Base-by-base conservation (phyloP, 2,113 vertebrate genomes). In the Cygnus atratus region DNA sequence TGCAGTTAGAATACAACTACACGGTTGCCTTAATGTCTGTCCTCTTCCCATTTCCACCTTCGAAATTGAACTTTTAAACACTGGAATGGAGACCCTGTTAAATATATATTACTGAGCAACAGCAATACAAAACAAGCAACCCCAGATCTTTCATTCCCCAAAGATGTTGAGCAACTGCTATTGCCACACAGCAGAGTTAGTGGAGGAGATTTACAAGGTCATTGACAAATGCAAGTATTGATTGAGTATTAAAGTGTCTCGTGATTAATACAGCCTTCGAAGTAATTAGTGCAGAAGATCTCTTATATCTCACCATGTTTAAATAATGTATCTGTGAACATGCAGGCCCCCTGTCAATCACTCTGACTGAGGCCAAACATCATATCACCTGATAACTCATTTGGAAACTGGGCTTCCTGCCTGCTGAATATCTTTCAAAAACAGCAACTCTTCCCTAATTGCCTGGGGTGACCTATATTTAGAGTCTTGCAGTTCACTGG, bases 331-430 rank as follows among this genome's bases (percentile, higher is more conserved):
- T 96, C 97, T 95, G 91, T 77, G 95, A 92, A 93, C 90, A 97
- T 21, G 84, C 89, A 88, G 93, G 94, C 93, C 95, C 94, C 95
- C 93, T 97, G 98, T 98, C 98, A 98, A 97, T 99, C 97, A 97
- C 93, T 88, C 96, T 59, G 94, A 97, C 97, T 98, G 98, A 98
- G 97, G 97, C 98, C 98, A 98, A 97, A 94, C 96, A 96, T 96
- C 87, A 59, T 75, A 91, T 97, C 98, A 98, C 97, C 97, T 98
- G 98, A 98, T 97, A 98, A 98, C 97, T 98, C 97, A 90, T 98
- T 97, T 98, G 98, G 97, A 98, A 98, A 98, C 97, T 94, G 96
- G 97, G 98, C 97, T 98, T 97, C 92, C 97, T 96, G 97, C 94
- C 96, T 97, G 96, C 89, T 96, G 97, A 97, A 92, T 94, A 87